Base-by-base conservation (phyloP, 2,113 vertebrate genomes). In the Eulacestoma nigropectus region DNA sequence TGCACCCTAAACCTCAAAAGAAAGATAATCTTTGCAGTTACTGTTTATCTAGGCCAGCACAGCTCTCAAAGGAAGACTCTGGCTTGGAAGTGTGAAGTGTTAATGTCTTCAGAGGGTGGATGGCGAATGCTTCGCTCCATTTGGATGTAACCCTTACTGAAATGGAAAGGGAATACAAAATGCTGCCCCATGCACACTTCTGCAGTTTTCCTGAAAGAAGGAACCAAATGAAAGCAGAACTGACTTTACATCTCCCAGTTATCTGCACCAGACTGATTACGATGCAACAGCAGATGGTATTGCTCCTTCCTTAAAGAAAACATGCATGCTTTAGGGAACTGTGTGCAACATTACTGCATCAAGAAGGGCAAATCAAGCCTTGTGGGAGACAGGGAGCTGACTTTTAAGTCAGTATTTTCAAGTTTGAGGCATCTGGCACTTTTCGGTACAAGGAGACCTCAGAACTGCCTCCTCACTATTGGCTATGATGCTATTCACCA, bases 401-500 rank as follows among this genome's bases (percentile, higher is more conserved):
- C 59, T 65, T 69, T 49, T 33, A 73, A 80, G 35, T 26, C 88
- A 59, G 18, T 27, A 46, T 57, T 49, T 85, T 79, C 35, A 73
- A 90, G 59, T 57, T 53, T 65, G 86, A 84, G 37, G 41, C 83
- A 55, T 41, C 33, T 63, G 63, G 29, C 26, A 30, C n/a, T 83
- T 79, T 63, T 73, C 49, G 53, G 32, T 6, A 37, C 30, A 26
- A 73, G 41, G 11, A 87, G 65, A 37, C 13, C 41, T 89, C 42
- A 33, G 57, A 49, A 23, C 37, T 30, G 46, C 33, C 55, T 77
- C 46, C 42, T 77, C n/a, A 20, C 22, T 41, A 2, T 5, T 46
- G 2, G 2, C 19, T 26, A 0, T 42, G 27, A n/a, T 10, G 27
- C 77, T 49, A 0, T 13, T 70, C 49, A 33, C 37, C 50, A 4